Conservation (phyloP, 2,888 invertebrate genomes). For the Polyploca ridens region DNA sequence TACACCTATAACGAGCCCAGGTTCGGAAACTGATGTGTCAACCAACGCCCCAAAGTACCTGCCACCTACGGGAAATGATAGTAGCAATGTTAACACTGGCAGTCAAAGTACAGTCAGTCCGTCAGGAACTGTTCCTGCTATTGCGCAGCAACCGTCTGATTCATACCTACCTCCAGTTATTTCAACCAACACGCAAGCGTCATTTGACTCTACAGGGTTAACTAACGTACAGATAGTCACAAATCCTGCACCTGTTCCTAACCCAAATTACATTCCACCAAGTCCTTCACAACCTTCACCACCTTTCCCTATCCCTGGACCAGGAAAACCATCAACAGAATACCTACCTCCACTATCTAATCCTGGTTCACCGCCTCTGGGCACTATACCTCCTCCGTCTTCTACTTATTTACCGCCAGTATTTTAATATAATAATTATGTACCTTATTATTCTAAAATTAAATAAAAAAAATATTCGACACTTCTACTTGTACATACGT, state of each 20-base stretch:
- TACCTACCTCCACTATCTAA: constrained; percentile 54
- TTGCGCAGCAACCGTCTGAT: constrained; percentile 34
- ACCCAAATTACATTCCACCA: constrained; percentile 44
- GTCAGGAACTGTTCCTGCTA: constrained; percentile 17
- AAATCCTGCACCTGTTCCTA: constrained; percentile 34
- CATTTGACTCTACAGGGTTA: constrained; percentile 15
- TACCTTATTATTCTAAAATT: no score
- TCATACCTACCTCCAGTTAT: constrained; percentile 49
- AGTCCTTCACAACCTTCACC: constrained; percentile 29
- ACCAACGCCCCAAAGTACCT: constrained; percentile 71
- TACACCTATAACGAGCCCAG: constrained; percentile 12
- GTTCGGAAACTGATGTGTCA: constrained; percentile 41
- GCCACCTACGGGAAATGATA: constrained; percentile 48
- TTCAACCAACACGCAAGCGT: constrained; percentile 25
- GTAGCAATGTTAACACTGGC: constrained; percentile 22
- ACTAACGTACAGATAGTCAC: constrained; percentile 24
- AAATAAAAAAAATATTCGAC: no score
- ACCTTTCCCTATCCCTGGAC: constrained; percentile 27
- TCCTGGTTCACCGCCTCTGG: constrained; percentile 23
- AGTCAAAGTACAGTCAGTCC: constrained; percentile 31
- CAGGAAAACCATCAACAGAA: constrained; percentile 31
- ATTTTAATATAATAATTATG: constrained; percentile 42
- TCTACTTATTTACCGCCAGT: constrained; percentile 69
- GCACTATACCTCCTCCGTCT: constrained; percentile 55
- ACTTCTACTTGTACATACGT: no score